A percentile compares a stretch with the other conserved stretches of the same genome.
Evolutionary conservation across 2,888 invertebrate species (phyloP).

Genomic region (Thymelicus acteon): DNA sequence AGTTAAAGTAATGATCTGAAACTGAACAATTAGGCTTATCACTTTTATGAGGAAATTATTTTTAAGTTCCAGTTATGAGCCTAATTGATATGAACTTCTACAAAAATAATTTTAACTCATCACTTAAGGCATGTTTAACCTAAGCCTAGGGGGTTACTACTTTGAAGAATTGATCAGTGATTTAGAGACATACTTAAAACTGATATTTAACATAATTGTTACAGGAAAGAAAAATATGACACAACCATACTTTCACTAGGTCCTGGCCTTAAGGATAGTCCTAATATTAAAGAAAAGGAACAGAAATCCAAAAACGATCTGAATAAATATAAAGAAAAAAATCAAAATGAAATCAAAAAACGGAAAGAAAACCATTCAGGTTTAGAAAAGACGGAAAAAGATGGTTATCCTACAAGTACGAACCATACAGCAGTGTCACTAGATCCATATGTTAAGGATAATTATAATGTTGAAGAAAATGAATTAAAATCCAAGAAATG

Average conservation of each 20-base stretch:
- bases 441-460: background rate
- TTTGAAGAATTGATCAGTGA: too few relatives aligned
- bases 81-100: too few relatives aligned
- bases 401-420: background rate
- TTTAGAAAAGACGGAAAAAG: background rate
- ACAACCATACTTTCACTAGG: background rate
- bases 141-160: too few relatives aligned
- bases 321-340: slow-evolving; percentile 37
- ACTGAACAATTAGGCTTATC: too few relatives aligned
- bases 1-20: too few relatives aligned
- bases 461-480: slow-evolving; percentile 11
- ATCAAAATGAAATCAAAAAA: slow-evolving; percentile 20
- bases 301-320: slow-evolving; percentile 1
- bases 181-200: too few relatives aligned
- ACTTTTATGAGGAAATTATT: too few relatives aligned
- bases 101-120: too few relatives aligned
- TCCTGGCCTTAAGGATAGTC: background rate
- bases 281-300: slow-evolving; percentile 16
- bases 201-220: background rate
- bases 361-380: slow-evolving; percentile 2
- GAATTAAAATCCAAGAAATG: slow-evolving; percentile 4
- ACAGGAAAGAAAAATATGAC: slow-evolving; percentile 3
- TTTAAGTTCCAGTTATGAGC: too few relatives aligned
- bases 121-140: too few relatives aligned
- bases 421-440: background rate